These are phyloP conservation scores for Brachyopa scutellaris DNA, from an alignment of 2,888 invertebrate genomes.

Conservation along the genomic window DNA sequence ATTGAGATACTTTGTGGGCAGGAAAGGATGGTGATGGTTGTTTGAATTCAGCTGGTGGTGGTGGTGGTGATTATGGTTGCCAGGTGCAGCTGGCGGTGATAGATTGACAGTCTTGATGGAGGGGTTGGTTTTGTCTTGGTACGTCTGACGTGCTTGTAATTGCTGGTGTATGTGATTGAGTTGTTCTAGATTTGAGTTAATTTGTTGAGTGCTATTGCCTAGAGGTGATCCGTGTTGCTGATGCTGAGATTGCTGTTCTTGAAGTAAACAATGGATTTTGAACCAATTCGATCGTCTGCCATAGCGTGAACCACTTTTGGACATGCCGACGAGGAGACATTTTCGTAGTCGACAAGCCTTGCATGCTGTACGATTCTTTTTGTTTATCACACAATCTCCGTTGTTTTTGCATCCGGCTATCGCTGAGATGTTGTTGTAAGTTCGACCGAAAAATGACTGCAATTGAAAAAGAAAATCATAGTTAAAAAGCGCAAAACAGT, in stretches of 20 bases:
- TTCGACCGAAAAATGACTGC: conserved; percentile 95
- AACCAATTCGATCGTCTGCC: conserved; percentile 96
- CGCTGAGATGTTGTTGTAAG: conserved; percentile 94
- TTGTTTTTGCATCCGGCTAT: conserved; percentile 96
- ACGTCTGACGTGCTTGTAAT: conserved; percentile 79
- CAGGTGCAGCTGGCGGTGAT: conserved; percentile 73
- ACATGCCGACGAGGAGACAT: conserved; percentile 94
- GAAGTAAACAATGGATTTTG: conserved; percentile 94
- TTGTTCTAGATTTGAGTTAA: conserved; percentile 75
- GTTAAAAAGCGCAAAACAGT: no score
- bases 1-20: conserved; percentile 78
- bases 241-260: conserved; percentile 88
- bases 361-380: conserved; percentile 95
- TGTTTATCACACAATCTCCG: conserved; percentile 94
- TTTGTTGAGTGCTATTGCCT: conserved; percentile 57
- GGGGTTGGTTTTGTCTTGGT: conserved; percentile 80
- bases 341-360: conserved; percentile 94
- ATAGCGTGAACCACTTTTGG: conserved; percentile 94
- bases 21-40: conserved; percentile 72
- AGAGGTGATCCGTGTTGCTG: conserved; percentile 73
- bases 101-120: conserved; percentile 78
- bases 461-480: conserved; percentile 84
- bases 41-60: conserved; percentile 57
- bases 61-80: conserved; percentile 63
- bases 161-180: conserved; percentile 79